These are phyloP conservation scores for Gallinago solitaria DNA, from an alignment of 2,797 vertebrate genomes.

Conservation along the genomic window DNA sequence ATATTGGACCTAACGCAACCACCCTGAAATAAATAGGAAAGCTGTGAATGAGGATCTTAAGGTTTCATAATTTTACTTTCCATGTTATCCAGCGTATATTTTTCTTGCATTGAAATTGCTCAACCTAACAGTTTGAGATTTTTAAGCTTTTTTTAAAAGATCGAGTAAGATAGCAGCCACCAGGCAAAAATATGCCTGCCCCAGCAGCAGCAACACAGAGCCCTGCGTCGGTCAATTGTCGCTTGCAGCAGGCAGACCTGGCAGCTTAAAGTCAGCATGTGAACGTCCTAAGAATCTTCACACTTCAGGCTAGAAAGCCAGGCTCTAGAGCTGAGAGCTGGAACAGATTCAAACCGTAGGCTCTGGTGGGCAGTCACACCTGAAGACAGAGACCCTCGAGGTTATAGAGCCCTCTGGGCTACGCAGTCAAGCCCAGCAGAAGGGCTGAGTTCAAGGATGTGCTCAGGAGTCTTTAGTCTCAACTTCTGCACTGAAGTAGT, in stretches of 20 bases:
- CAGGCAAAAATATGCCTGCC: background rate
- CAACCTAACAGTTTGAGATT: background rate
- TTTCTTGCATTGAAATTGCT: background rate
- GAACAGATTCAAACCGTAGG: rapidly evolving
- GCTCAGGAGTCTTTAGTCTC: background rate
- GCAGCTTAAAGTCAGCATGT: background rate
- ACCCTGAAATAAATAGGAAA: background rate
- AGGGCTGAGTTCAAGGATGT: background rate
- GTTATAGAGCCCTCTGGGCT: background rate
- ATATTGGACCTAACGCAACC: background rate
- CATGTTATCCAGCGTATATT: background rate
- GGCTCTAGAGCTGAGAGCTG: background rate
- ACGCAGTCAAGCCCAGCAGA: background rate
- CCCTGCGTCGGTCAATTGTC: background rate
- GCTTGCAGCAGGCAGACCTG: background rate
- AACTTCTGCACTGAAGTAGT: background rate
- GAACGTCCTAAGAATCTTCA: background rate
- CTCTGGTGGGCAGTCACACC: background rate
- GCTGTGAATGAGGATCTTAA: background rate
- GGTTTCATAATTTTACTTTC: background rate
- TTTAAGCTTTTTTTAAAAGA: background rate
- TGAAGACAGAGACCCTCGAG: background rate
- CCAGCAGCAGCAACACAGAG: background rate
- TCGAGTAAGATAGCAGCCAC: background rate
- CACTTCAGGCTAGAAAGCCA: background rate